Base-by-base conservation (phyloP, 2,113 vertebrate genomes). In the Nycticryphes semicollaris region DNA sequence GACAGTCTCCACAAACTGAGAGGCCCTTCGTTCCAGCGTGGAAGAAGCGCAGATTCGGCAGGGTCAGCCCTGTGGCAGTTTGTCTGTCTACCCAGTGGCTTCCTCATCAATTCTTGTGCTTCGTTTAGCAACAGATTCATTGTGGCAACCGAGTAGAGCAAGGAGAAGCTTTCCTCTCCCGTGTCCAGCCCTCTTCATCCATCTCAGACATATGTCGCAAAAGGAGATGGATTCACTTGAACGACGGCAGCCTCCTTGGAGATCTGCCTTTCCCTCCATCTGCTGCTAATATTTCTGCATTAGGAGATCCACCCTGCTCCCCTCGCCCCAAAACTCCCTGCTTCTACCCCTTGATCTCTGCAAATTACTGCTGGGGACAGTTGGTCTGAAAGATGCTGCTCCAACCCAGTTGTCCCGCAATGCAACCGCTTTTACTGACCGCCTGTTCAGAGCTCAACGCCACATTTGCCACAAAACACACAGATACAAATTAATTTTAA, bases 1-100 rank as follows among this genome's bases (percentile, higher is more conserved):
- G 94, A 96, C 84, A 89, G 86, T 33, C 96, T 94, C 77, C 41
- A 68, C 89, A 95, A 93, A 89, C 70, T 3, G 16, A 95, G 96
- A 91, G 95, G 94, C 95, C 92, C 94, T 93, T 66, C 4, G 15
- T 88, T 86, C 28, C 62, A 1, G 1, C 1, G 3, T 41, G 31
- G 80, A 95, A 94, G 90, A 73, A 96, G 89, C 10, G 2, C 3
- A 16, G 73, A 87, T 93, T 91, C 1, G 13, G 84, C 95, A 84
- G 76, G 83, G 94, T 78, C 86, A 89, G 92, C 66, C 77, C 62
- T 37, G 84, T 4, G 10, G 83, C 74, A 89, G 47, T 73, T 56
- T 68, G 51, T 50, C 56, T 87, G 66, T 69, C 66, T 28, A 57
- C 45, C 25, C 89, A 72, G 41, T 15, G 69, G 89, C 86, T 84